Evolutionary conservation across 1,140 invertebrate species (phyloP), one percentile per base, ranked within the genome.

Genomic region (Ostrea edulis): DNA sequence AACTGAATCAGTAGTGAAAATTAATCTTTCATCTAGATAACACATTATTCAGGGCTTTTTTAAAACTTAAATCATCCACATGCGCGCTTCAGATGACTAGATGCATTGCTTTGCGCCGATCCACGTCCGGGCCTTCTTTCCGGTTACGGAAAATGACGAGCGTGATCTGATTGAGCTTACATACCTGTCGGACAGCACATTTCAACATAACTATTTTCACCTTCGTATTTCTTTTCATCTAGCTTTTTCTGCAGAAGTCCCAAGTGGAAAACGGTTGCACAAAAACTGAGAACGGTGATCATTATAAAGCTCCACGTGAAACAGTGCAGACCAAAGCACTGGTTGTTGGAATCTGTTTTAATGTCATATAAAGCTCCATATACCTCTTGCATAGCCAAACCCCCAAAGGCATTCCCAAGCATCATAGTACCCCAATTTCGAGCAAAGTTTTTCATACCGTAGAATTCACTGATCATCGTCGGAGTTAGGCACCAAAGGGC

Each of bases 401-500:
- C 93, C 14, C 90, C 91, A 81, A 93, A 90, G 1, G 92, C 93
- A 82, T 91, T 93, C 8, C 93, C 93, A 5, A 93, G 71, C 90
- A 93, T 92, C 58, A 93, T 93, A 14, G 68, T 89, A 35, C 93
- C 93, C 93, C 93, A 93, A 87, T 93, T 93, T 3, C 91, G 86
- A 12, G 91, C 93, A 81, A 93, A 93, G 87, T 92, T 93, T 62
- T 91, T 90, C 87, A 92, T 89, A 12, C 93, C 93, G 62, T 92
- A 93, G 86, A 92, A 92, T 81, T 93, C 93, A 54, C 92, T 93
- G 5, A 92, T 90, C 92, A 93, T 93, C 8, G 92, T 92, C 0
- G 93, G 93, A 8, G 93, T 93, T 55, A 93, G 81, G 65, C 92
- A 93, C 92, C 92, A 93, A 14, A 92, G 89, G n/a, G 93, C 92